Evolutionary conservation across 2,888 invertebrate genomes (phyloP), one percentile per base, ranked within the genome.

Genomic region (Hirtodrosophila duncani): DNA sequence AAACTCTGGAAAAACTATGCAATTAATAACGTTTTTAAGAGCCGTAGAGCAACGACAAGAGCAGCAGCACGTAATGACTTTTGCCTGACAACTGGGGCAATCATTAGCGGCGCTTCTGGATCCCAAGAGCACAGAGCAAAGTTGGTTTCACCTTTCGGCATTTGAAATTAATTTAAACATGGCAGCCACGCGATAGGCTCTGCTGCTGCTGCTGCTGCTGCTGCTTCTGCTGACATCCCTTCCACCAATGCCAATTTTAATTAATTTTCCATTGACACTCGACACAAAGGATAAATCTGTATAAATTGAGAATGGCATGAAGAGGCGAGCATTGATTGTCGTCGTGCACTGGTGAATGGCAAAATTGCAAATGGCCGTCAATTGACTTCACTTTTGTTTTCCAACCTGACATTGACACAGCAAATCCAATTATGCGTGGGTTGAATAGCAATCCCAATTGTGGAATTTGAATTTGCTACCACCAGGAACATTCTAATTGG

Each of bases 241-340:
- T 20, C 44, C 13, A 8, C 3, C n/a, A 18, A 21, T 45, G 55
- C 27, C 63, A 63, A 52, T 51, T 70, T 61, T 53, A 70, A 70
- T 70, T 71, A 77, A 64, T 70, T 75, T 64, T 52, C 24, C 44
- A 33, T 59, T 37, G 41, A 42, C 45, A 52, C 23, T 59, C 38
- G 57, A 58, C 3, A 20, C 43, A 21, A 50, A 36, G 59, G 50
- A 43, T 23, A 20, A 20, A 3, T 20, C 3, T 20, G 3, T n/a
- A n/a, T n/a, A n/a, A n/a, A n/a, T n/a, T 44, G 50, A 49, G 41
- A 42, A 52, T 52, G 23, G 37, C 13, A 37, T 33, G 14, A 46
- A 39, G 50, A 29, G 34, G 24, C 17, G n/a, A 26, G 26, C 6
- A 11, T 26, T 11, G 26, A 26, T 2, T 10, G 29, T 6, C 3